A percentile compares a stretch with the other conserved stretches of the same genome.
Conservation (phyloP, 2,113 vertebrate genomes). For the Plecotus auritus region DNA sequence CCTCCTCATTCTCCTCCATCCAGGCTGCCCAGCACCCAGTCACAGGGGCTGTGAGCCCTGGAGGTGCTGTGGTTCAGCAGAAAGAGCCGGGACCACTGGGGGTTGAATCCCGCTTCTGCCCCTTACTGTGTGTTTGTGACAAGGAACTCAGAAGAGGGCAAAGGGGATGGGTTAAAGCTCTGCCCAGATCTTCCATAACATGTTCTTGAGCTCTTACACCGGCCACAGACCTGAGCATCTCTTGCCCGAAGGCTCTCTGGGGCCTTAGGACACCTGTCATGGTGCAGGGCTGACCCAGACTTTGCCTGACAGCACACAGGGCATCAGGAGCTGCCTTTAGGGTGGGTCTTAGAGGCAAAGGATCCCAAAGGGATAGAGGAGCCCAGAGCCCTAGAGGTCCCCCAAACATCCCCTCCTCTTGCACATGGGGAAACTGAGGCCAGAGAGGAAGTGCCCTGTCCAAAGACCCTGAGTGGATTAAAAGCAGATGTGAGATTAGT, state of each 20-base stretch:
- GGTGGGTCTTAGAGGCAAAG: not conserved
- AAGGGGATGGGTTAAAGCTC: no score
- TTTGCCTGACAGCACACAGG: not conserved
- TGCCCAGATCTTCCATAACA: no score
- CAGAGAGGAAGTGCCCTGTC: not conserved
- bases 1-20: no score
- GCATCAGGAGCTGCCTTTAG: not conserved
- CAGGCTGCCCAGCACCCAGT: not conserved
- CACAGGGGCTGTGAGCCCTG: not conserved
- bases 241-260: not conserved
- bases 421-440: not conserved
- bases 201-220: no score
- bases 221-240: not conserved
- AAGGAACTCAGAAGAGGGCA: no score
- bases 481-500: not conserved
- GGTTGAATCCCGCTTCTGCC: not conserved
- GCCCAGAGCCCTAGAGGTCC: not conserved
- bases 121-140: not conserved
- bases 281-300: no score
- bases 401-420: not conserved
- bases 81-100: not conserved
- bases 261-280: not conserved
- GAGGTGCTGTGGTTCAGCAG: accelerated
- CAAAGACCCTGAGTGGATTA: no score
- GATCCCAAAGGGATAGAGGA: not conserved